Evolutionary conservation across 2,797 vertebrate genomes (phyloP), one percentile per base, ranked within the genome.

Genomic region (Lepilemur ruficaudatus): DNA sequence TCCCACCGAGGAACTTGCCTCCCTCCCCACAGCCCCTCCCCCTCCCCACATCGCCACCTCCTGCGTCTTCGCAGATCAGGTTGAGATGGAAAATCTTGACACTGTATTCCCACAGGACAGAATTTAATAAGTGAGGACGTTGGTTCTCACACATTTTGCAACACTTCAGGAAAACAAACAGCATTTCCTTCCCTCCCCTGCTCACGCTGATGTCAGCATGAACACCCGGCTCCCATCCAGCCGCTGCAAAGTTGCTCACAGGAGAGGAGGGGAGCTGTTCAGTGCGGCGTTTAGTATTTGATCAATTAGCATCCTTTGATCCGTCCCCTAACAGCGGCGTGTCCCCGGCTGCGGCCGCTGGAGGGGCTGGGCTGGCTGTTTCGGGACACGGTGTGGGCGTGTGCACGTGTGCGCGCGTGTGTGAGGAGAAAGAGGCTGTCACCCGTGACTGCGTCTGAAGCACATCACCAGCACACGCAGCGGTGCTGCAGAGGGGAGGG

Each of bases 101-200:
- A 93, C 95, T 67, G 69, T 55, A 91, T 92, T 92, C 97, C 94
- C 94, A 75, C 46, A 94, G 92, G 97, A 89, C 95, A 76, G 78
- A 82, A 97, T 96, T 96, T 97, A 97, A 97, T 96, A 97, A 98
- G 96, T 97, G 97, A 97, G 90, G 96, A 85, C 92, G 92, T 82
- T 9, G 76, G 81, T 63, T 89, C 97, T 97, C 97, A 93, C 97
- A 98, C 97, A 96, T 97, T 94, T 86, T 3, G 13, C 90, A 95
- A 96, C 97, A 97, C 97, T 97, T 92, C 92, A 35, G 88, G 78
- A 97, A 97, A 98, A 96, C 96, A 97, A 97, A 96, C 95, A 97
- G 43, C 91, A 96, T 87, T 6, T 20, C 94, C 81, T 90, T 80
- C 72, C 75, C 43, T 61, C 85, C 80, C 91, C 83, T 67, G 88